Percentiles rank a stretch among this genome's conserved stretches.
Evolutionary conservation across 2,797 vertebrate species (phyloP).

Genomic region (Melopsittacus undulatus): DNA sequence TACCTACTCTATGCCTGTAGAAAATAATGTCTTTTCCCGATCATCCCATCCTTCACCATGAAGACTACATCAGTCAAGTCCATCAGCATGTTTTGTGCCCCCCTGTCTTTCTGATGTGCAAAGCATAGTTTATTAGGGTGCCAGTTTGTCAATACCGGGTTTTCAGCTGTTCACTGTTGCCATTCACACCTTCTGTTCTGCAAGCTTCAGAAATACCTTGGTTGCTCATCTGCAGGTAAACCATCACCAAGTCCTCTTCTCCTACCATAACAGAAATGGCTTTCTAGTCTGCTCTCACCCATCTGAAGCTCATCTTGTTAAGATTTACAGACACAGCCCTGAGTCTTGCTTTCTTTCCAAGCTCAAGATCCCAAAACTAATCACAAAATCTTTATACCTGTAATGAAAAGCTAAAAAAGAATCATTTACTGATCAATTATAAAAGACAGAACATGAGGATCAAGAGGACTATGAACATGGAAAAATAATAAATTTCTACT

Average conservation of each 20-base stretch:
- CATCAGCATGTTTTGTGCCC: not conserved
- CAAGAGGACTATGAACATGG: not conserved
- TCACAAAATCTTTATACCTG: not conserved
- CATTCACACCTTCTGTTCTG: not conserved
- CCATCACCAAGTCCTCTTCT: not conserved
- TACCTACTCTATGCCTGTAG: not conserved
- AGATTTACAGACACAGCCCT: not conserved
- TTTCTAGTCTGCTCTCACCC: not conserved
- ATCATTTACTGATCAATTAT: not conserved
- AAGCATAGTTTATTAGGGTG: not conserved
- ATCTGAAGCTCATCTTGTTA: not conserved
- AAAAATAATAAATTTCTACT: not conserved
- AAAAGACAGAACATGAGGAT: not conserved
- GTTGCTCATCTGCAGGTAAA: not conserved
- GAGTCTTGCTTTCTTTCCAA: not conserved
- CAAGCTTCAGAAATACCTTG: not conserved
- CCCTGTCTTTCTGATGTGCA: not conserved
- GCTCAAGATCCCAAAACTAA: not conserved
- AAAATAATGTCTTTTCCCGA: not conserved
- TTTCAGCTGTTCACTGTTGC: not conserved
- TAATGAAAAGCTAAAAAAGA: slow-evolving; percentile 10
- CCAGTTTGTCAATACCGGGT: not conserved
- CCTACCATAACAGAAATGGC: not conserved
- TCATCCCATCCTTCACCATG: not conserved
- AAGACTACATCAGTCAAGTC: not conserved